phyloP scores from a whole-genome alignment of 2,113 vertebrate genomes.

The Zeus faber region DNA sequence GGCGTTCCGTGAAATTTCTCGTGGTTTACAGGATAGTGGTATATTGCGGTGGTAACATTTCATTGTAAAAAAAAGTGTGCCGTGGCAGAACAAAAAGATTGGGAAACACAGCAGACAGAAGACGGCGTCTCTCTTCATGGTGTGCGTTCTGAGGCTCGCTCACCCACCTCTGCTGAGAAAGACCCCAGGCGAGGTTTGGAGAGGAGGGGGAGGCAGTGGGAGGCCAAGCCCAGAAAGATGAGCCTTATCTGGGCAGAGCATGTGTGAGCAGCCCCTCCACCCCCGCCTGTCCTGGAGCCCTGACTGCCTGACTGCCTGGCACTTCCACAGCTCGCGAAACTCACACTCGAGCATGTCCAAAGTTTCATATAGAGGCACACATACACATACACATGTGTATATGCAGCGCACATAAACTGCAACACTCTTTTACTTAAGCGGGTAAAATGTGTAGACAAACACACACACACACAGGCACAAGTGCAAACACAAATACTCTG shows the following conservation, averaged over 20 bases:
- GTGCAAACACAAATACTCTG: constrained; percentile 8
- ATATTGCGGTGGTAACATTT: too few species aligned
- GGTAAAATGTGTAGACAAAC: constrained; percentile 22
- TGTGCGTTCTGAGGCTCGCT: constrained; percentile 41
- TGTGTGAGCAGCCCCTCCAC: constrained; percentile 64
- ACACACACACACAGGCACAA: constrained; percentile 22
- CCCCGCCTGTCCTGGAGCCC: constrained; percentile 61
- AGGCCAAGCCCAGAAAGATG: constrained; percentile 71
- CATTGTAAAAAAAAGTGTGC: too few species aligned
- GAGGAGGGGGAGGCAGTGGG: constrained; percentile 55
- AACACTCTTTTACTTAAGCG: constrained; percentile 37
- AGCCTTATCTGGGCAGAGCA: constrained; percentile 77
- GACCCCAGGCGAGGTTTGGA: constrained; percentile 59
- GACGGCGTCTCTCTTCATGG: constrained; percentile 10
- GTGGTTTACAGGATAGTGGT: too few species aligned
- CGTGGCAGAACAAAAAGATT: too few species aligned
- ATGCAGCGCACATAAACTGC: constrained; percentile 12
- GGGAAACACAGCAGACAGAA: not conserved
- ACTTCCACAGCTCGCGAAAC: constrained; percentile 54
- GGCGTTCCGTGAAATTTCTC: too few species aligned
- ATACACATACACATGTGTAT: constrained; percentile 3
- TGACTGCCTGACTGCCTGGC: constrained; percentile 54
- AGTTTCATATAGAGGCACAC: constrained; percentile 34
- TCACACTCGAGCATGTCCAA: constrained; percentile 16
- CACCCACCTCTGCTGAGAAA: constrained; percentile 56